Percentiles rank a stretch among this genome's conserved stretches.
phyloP scores from a whole-genome alignment of 2,888 invertebrate species.

The Folsomia candida region DNA sequence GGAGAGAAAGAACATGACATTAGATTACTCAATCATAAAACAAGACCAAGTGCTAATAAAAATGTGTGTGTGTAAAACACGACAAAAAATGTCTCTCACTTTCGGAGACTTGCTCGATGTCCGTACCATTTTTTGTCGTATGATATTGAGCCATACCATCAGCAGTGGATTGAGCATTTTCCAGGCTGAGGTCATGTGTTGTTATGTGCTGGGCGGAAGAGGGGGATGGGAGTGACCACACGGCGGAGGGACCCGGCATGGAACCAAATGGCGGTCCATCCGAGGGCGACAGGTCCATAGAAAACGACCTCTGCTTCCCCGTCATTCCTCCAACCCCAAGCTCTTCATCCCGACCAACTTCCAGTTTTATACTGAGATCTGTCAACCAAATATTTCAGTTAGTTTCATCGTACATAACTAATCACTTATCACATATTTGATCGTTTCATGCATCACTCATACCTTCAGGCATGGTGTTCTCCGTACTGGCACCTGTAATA shows the following conservation, averaged over 20 bases:
- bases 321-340: conserved; percentile 33
- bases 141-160: conserved; percentile 39
- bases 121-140: neutral
- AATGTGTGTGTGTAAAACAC: conserved; percentile 3
- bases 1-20: neutral
- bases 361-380: conserved; percentile 77
- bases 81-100: conserved; percentile 4
- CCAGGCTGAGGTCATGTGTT: conserved; percentile 46
- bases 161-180: conserved; percentile 48
- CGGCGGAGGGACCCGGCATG: conserved; percentile 44
- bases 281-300: conserved; percentile 51
- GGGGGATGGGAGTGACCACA: conserved; percentile 50
- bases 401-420: too few species aligned
- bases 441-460: too few species aligned
- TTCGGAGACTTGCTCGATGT: neutral
- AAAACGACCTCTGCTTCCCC: conserved; percentile 51
- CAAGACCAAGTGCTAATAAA: too few species aligned
- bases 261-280: conserved; percentile 49
- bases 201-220: conserved; percentile 45
- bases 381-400: conserved; percentile 53
- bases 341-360: conserved; percentile 53
- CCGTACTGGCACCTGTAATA: conserved; percentile 51
- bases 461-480: conserved; percentile 51
- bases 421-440: neutral
- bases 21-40: neutral